Evolutionary conservation across 2,113 vertebrate species (phyloP), one percentile per base, ranked within the genome.

Genomic region (Pollimyrus isidori): DNA sequence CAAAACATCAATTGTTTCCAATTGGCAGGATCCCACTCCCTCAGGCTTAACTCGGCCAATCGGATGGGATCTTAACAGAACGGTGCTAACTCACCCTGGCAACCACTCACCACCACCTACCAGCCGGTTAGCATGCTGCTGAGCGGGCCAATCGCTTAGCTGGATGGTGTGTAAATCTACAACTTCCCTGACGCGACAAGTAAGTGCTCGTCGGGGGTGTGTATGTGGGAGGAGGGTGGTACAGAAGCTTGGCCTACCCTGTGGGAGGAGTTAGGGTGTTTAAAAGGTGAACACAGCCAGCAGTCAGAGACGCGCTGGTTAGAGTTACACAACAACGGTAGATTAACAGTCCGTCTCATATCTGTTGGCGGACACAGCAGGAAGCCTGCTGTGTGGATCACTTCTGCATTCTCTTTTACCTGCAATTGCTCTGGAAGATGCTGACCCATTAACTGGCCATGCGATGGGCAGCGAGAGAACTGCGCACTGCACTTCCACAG

Each of bases 1-100:
- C 96, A 96, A 95, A 94, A 93, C 92, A 93, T 91, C 91, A 93
- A 94, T 93, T 94, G 94, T 94, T 94, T 95, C 93, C 93, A 92
- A 96, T 95, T 96, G 96, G 96, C 92, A 92, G 95, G 94, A 93
- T 93, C 93, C 91, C 92, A 91, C 90, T 92, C 89, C 92, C 93
- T 93, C 91, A 90, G 91, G 88, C 1, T 1, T 1, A 69, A 91
- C 90, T 87, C n/a, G 39, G 90, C 96, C 95, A 94, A 96, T 96
- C 94, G 93, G 91, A 89, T 90, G 53, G 50, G 21, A 17, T 90
- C 92, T 93, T 91, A 85, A 91, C 91, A 93, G 90, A 95, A 94
- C 21, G 13, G 91, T 90, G 90, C 90, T 65, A 39, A 87, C 89
- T 96, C 92, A 92, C 93, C 93, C 91, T 94, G 95, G 95, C 95